phyloP scores from a whole-genome alignment of 2,113 vertebrate genomes.

The Orycteropus afer region DNA sequence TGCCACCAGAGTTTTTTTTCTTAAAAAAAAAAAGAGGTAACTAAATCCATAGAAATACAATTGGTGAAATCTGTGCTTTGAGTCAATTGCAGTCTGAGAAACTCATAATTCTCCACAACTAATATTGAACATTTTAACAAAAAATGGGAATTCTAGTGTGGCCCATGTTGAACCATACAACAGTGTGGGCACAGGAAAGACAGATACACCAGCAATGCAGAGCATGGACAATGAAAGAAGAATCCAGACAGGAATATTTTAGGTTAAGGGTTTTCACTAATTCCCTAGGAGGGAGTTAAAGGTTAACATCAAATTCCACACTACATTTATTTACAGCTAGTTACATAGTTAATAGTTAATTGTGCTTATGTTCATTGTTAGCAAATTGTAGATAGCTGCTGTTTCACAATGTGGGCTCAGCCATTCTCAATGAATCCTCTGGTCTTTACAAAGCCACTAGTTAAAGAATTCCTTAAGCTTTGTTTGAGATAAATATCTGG shows the following conservation, averaged over 20 bases:
- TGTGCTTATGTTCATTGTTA: background rate
- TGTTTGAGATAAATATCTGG: background rate
- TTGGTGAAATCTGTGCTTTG: background rate
- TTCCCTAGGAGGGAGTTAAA: background rate
- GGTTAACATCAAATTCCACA: background rate
- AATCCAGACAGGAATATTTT: background rate
- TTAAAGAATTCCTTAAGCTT: background rate
- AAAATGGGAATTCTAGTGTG: background rate
- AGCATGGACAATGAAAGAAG: background rate
- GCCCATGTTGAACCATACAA: background rate
- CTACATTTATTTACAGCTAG: background rate
- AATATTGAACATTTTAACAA: background rate
- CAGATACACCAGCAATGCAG: background rate
- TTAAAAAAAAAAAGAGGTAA: background rate
- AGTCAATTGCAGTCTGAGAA: background rate
- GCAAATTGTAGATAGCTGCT: background rate
- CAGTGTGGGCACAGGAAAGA: background rate
- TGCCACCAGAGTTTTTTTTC: too few relatives aligned
- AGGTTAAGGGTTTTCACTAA: background rate
- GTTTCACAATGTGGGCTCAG: background rate
- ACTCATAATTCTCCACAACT: background rate
- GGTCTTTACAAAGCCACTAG: background rate
- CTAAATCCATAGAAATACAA: background rate
- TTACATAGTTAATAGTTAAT: background rate
- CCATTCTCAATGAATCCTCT: background rate